Evolutionary conservation across 2,797 vertebrate species (phyloP).

Genomic region (Lithobates sylvaticus): DNA sequence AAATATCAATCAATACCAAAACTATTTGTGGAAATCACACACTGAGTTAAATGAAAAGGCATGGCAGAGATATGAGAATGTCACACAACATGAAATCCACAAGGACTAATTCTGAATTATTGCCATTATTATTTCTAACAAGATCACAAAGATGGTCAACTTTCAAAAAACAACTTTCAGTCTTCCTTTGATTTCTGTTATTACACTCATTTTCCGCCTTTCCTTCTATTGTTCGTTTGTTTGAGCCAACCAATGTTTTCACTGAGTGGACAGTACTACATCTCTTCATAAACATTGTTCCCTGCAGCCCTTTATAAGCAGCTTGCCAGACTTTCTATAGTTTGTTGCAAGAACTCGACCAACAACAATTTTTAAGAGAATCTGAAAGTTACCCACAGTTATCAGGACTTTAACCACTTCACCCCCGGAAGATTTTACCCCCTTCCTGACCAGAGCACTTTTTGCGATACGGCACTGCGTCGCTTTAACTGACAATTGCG

Average conservation of each 20-base stretch:
- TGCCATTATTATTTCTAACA: constrained; percentile 2
- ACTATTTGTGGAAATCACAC: constrained; percentile 25
- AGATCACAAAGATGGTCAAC: not conserved
- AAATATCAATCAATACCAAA: constrained; percentile 25
- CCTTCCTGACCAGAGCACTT: too few species aligned
- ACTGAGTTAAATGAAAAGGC: constrained; percentile 21
- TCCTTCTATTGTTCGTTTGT: not conserved
- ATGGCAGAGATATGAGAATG: not conserved
- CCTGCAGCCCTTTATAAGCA: not conserved
- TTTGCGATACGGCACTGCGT: too few species aligned
- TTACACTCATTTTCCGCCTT: not conserved
- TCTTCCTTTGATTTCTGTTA: not conserved
- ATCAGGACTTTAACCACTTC: too few species aligned
- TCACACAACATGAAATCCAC: not conserved
- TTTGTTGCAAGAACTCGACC: not conserved
- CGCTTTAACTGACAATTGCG: too few species aligned
- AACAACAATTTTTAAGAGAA: not conserved
- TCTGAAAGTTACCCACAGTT: too few species aligned
- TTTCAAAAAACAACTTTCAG: not conserved
- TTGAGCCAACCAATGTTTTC: not conserved
- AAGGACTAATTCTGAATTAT: not conserved
- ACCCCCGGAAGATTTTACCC: too few species aligned
- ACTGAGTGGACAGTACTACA: not conserved
- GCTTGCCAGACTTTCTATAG: too few species aligned
- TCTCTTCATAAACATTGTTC: not conserved